Evolutionary conservation across 2,113 vertebrate species (phyloP), one percentile per base, ranked within the genome.

Genomic region (Argyrosomus japonicus): DNA sequence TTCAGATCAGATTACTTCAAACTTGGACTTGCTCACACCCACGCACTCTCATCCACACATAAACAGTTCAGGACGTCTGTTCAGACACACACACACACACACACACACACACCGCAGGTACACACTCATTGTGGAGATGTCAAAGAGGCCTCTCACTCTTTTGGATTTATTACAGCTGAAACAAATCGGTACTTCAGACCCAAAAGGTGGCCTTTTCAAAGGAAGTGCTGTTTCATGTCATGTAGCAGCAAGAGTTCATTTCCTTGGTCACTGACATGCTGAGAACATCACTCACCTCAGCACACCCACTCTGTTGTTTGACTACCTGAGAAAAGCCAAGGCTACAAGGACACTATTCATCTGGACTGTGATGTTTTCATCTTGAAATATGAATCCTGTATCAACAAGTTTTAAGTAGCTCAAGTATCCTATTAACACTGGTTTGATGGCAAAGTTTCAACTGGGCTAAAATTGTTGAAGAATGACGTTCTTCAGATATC

Each of bases 121-220:
- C 54, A 51, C 68, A 54, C 79, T 88, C 67, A 87, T 77, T 89
- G 62, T 60, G 27, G 23, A 72, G 74, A n/a, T 73, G 84, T 85
- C 88, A 88, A 60, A 80, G 79, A 71, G 70, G 58, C 50, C 79
- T 81, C 88, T 93, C 89, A 75, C 77, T 91, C 90, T 85, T 84
- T 78, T 68, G 88, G 88, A 89, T 91, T 87, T 93, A 93, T 89
- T 80, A 79, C 83, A 79, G 54, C 85, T 12, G 50, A 87, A 91
- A 88, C 80, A 48, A 87, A 89, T 75, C 1, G 14, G 72, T 47
- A 21, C 71, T 79, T 84, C 40, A 50, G 68, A 70, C 58, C 83
- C 25, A 12, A 32, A 83, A 80, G 77, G 71, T 82, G 83, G 91
- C 88, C 82, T 86, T 73, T 78, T 29, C 23, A 69, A 12, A 89